Evolutionary conservation across 53 echinoderm and acorn worm species (phyloP), one percentile per base, ranked within the genome.

Genomic region (Holothuria scabra): DNA sequence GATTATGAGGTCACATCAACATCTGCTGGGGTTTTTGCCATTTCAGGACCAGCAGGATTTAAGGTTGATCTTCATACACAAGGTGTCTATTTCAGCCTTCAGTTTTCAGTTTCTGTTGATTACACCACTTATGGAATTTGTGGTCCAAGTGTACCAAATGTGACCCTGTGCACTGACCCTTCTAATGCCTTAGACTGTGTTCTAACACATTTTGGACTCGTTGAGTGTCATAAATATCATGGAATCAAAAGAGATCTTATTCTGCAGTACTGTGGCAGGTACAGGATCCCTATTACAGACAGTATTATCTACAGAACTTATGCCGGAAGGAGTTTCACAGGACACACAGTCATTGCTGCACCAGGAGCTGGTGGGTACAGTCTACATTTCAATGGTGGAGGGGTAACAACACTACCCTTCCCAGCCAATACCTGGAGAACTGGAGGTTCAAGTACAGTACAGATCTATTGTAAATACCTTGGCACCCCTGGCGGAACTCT

Each of bases 21-120:
- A 10, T 30, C 69, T 66, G 66, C 69, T 35, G 93, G 90, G 56
- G 35, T 70, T 12, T 95, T 83, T 86, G 91, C 86, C 74, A 88
- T 95, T 56, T 64, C 28, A 24, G 92, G 92, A 62, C 89, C 95
- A 49, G 67, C 84, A 46, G 81, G 71, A 24, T 86, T 95, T 20
- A 61, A 68, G 74, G 33, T 95, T 29, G 66, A 82, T 31, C 66
- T 95, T 1, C 80, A 62, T 21, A 90, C 88, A 35, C 80, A 88
- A 9, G 95, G 87, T 25, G 82, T 89, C 30, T 92, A 92, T 78
- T 86, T 95, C 28, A 92, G 92, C 76, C 60, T 93, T 14, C 88
- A 95, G 12, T 64, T 95, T 29, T 69, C 67, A 13, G 67, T 83
- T 57, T 64, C 86, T 18, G 65, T 25, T 23, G 88, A 89, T 64